Evolutionary conservation across 2,888 invertebrate genomes (phyloP), one percentile per base, ranked within the genome.

Genomic region (Hirtodrosophila trivittata): DNA sequence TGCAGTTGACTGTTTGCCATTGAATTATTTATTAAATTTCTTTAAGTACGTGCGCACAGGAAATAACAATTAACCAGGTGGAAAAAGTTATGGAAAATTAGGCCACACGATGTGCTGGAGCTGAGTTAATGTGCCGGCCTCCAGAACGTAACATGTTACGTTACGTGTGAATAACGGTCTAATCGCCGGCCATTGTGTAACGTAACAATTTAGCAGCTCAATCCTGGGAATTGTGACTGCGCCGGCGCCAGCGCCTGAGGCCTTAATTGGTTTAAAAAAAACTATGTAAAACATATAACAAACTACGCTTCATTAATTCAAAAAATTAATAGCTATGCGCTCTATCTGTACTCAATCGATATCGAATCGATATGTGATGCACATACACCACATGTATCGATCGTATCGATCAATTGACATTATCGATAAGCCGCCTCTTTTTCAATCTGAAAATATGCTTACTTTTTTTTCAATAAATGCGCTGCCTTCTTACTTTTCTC

Each of bases 11-110:
- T 25, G 25, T 6, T 6, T 25, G 25, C 25, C 25, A n/a, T n/a
- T n/a, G n/a, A n/a, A n/a, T n/a, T n/a, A n/a, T n/a, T n/a, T n/a
- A n/a, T n/a, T n/a, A n/a, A n/a, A n/a, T n/a, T n/a, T n/a, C n/a
- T 47, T 83, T 84, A 80, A 80, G 78, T 80, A 80, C 78, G 81
- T 80, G 66, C 77, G 77, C 84, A 81, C 78, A 81, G 77, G 77
- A 77, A 75, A 84, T 80, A 80, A 80, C 78, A 80, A 73, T 77
- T 66, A 38, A 59, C 59, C 51, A 50, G 46, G 45, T 54, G 45
- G 56, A 28, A 39, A 71, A 28, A 42, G 45, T 66, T 62, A 49
- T 70, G 49, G 63, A 71, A 71, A 52, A 66, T 39, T 57, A 70
- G 70, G 72, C 62, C 70, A 70, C 66, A 66, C 52, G 56, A 63